Percentiles rank a stretch among this genome's conserved stretches.
These are phyloP conservation scores for Poicephalus gulielmi DNA, from an alignment of 2,113 vertebrate species.

Conservation along the genomic window DNA sequence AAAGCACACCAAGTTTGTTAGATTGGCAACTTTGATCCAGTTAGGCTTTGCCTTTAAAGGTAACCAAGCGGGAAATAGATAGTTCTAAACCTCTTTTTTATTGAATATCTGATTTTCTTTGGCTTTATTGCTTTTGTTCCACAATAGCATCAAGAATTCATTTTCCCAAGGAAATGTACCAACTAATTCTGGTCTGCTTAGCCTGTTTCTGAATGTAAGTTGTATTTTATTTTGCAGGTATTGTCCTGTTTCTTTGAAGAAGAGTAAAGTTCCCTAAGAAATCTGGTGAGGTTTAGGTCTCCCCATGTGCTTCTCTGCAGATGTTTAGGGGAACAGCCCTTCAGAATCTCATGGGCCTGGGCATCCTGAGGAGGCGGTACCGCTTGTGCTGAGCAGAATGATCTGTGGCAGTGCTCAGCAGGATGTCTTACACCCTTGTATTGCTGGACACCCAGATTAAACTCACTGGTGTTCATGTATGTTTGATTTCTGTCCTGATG, in stretches of 20 bases:
- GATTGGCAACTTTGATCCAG: neutral
- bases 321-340: neutral
- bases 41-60: neutral
- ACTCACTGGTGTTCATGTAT: neutral
- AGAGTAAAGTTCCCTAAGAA: neutral
- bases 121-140: neutral
- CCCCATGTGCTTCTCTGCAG: neutral
- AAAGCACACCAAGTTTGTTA: neutral
- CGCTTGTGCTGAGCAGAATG: neutral
- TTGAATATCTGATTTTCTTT: conserved; percentile 6
- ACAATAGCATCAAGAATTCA: neutral
- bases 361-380: neutral
- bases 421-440: neutral
- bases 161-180: neutral
- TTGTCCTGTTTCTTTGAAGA: neutral
- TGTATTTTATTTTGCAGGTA: neutral
- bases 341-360: neutral
- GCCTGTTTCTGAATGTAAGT: neutral
- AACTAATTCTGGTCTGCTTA: neutral
- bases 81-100: neutral
- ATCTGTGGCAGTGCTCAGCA: neutral
- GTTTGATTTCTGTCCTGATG: neutral
- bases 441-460: neutral
- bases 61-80: conserved; percentile 2
- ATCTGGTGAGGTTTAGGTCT: neutral